Conservation (phyloP, 1,140 invertebrate species). For the Gonioctena quinquepunctata region DNA sequence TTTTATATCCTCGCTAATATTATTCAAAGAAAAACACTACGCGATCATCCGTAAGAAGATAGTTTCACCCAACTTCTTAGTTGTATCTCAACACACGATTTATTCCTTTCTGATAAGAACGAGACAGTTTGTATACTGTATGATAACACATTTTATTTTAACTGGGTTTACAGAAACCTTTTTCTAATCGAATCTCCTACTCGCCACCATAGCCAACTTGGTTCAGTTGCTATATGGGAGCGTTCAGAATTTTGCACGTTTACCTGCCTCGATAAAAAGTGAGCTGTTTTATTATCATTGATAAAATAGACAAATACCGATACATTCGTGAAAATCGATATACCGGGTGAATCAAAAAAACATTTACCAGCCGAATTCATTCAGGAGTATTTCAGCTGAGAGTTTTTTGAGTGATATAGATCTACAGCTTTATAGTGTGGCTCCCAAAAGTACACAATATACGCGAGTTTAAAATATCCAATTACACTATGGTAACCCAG, state of each 20-base stretch:
- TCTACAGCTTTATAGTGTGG: too few relatives aligned
- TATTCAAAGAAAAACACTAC: neutral
- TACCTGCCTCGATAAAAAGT: neutral
- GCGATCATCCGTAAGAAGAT: neutral
- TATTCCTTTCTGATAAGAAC: slow-evolving; percentile 7
- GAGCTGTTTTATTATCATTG: slow-evolving; percentile 5
- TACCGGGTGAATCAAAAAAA: neutral
- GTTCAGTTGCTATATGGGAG: neutral
- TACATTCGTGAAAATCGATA: neutral
- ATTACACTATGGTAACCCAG: too few relatives aligned
- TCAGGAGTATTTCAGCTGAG: too few relatives aligned
- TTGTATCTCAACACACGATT: neutral
- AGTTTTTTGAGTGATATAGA: too few relatives aligned
- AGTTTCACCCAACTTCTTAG: slow-evolving; percentile 1
- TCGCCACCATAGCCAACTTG: neutral
- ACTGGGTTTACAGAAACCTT: slow-evolving; percentile 1
- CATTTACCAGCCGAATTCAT: too few relatives aligned
- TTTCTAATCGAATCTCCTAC: neutral
- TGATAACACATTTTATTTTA: slow-evolving; percentile 7
- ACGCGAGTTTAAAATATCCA: too few relatives aligned
- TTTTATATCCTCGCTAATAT: neutral
- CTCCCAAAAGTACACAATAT: too few relatives aligned
- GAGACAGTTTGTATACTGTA: slow-evolving; percentile 10
- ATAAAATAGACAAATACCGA: neutral
- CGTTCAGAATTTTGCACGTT: neutral